Evolutionary conservation across 2,797 vertebrate genomes (phyloP), one percentile per base, ranked within the genome.

Genomic region (Naso thynnoides): DNA sequence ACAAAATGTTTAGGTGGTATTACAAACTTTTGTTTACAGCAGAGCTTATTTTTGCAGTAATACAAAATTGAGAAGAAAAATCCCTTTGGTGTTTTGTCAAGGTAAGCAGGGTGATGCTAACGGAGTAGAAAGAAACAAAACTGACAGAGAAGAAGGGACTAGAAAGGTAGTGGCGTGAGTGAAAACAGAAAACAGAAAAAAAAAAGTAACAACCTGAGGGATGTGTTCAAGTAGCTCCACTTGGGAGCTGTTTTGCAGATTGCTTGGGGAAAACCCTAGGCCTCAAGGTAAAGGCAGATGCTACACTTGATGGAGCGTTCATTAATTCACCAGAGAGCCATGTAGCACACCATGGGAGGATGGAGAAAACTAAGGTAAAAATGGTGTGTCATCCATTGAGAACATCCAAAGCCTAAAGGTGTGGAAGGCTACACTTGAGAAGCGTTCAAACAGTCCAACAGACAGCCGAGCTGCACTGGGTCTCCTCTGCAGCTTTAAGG

Each of bases 271-370:
- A 78, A 76, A 72, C 59, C 45, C 59, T 60, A 80, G 72, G 68
- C 86, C 84, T 86, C 39, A 13, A 88, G 87, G 70, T 83, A 87
- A 48, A 85, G 57, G 65, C 72, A 74, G 84, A 84, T 83, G 77
- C 81, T 73, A 24, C 39, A 81, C 67, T 63, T 86, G 85, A 88
- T 76, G 76, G 61, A 88, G 84, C 77, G 38, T 75, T 81, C 68
- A 56, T 29, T 53, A 78, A 86, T 66, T 81, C 73, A 64, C 79
- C 55, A 66, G 79, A 87, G 76, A 87, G 60, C 27, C 41, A 14
- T 8, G 59, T 33, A 21, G 47, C 15, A 21, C 33, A 48, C 82
- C 52, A 64, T 14, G 49, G 81, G 76, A 84, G 58, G 63, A 59
- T 5, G 49, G 23, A 26, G 54, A 73, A 85, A 85, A 62, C 73